These are phyloP conservation scores for Chironex yamaguchii DNA, from an alignment of 30 jellyfish, hydroid and myxozoan genomes.

Conservation along the genomic window DNA sequence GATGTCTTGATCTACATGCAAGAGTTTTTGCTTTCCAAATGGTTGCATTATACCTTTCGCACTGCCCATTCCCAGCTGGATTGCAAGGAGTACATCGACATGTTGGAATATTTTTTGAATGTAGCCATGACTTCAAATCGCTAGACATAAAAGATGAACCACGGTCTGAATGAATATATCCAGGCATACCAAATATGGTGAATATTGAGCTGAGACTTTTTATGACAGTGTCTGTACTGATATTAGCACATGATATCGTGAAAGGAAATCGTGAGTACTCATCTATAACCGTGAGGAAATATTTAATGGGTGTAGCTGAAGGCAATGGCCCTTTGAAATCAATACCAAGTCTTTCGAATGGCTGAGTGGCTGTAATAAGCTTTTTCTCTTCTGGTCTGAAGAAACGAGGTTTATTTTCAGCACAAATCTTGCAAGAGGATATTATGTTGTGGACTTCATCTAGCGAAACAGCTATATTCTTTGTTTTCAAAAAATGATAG, in stretches of 20 bases:
- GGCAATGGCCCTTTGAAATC: slow-evolving; percentile 61
- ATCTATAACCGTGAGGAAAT: not conserved
- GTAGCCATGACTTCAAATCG: slow-evolving; percentile 31
- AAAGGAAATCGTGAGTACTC: slow-evolving; percentile 33
- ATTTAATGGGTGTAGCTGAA: not conserved
- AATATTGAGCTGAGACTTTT: slow-evolving; percentile 29
- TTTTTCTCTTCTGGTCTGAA: slow-evolving; percentile 1
- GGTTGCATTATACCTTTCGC: slow-evolving; percentile 53
- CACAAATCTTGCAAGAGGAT: too few species aligned
- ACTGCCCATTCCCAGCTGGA: slow-evolving; percentile 72
- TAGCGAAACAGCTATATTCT: slow-evolving; percentile 29
- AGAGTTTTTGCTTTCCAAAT: slow-evolving; percentile 61
- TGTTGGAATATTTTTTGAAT: slow-evolving; percentile 48
- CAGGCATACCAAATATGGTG: slow-evolving; percentile 67
- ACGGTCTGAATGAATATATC: slow-evolving; percentile 70
- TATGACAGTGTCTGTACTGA: slow-evolving; percentile 47
- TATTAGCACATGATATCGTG: too few species aligned
- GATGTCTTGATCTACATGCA: slow-evolving; percentile 46
- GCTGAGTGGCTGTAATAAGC: slow-evolving; percentile 49
- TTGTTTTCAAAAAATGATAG: not conserved
- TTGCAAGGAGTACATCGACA: slow-evolving; percentile 54
- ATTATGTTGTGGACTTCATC: slow-evolving; percentile 13
- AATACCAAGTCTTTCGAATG: slow-evolving; percentile 6
- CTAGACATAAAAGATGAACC: slow-evolving; percentile 71
- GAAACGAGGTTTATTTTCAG: slow-evolving; percentile 29